Base-by-base conservation (phyloP, 2,888 invertebrate species). In the Hypomecis atomaria region DNA sequence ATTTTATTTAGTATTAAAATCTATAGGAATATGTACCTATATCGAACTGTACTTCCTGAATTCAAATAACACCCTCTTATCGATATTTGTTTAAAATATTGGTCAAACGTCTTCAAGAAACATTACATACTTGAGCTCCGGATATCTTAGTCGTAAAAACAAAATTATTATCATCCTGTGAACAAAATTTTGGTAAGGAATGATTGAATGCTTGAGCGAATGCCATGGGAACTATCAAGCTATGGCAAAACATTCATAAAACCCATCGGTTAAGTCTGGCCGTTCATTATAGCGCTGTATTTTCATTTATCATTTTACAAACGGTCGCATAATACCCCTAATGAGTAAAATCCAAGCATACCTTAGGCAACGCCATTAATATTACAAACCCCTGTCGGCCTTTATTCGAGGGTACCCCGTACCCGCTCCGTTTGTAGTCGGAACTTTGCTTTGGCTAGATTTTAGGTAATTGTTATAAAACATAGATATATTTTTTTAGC, bases 331-430 rank as follows among this genome's bases (percentile, higher is more conserved):
- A 89, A 90, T 88, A 87, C 87, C 89, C 86, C 86, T 90, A 92
- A 92, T 92, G 90, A 90, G 90, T 89, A 89, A 88, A 90, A 92
- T 91, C 90, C 90, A 85, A 83, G 88, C 90, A 88, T 90, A 89
- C 89, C 88, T 90, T 86, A 81, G 86, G 86, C 84, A 83, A 85
- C 88, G 84, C 86, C 88, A 89, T 91, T 89, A 90, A 90, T 90
- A 89, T 88, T 85, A 84, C 85, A 83, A 83, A 73, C 84, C 82
- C 84, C 79, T 76, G 78, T 74, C 77, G 75, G 77, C 78, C 83
- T 84, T 62, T 62, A 59, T 57, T 44, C 37, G 68, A 60, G 57
- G 48, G 53, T 47, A 52, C 55, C 50, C 59, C 55, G 40, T 54
- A 55, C 55, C 50, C 59, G 59, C 63, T 37, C 47, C 8, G 50